Evolutionary conservation across 2,797 vertebrate genomes (phyloP), one percentile per base, ranked within the genome.

Genomic region (Novumbra hubbsi): DNA sequence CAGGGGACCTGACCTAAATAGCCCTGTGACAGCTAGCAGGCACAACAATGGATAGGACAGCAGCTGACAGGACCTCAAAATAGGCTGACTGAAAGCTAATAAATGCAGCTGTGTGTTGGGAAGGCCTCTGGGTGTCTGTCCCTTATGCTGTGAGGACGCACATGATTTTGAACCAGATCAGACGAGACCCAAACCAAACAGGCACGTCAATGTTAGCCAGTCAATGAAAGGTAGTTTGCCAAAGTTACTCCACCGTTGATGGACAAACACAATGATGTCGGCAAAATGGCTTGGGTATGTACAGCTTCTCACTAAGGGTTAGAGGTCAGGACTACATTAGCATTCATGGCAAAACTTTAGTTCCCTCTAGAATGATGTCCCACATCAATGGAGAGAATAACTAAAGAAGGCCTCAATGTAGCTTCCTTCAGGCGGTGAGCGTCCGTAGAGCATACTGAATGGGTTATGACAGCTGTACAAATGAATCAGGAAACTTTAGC

Each of bases 1-100:
- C 41, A 38, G 69, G 80, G 24, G 45, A 28, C 17, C 65, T 62
- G 81, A 83, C 85, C 80, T 79, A 69, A 81, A 84, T 82, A 76
- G 76, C 76, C 78, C 57, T 68, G 0, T 11, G 32, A 45, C 27
- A 60, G 6, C 63, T 62, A 65, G 63, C 30, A 48, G 15, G 28
- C 2, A 74, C 24, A 68, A 66, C 57, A 66, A 57, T 9, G 32
- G 75, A 45, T 74, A 62, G 73, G 76, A 67, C 77, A 79, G 67
- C 75, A 48, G 19, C 21, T 27, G 60, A 24, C 60, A 52, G 19
- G 17, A 19, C 21, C n/a, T 27, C 21, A 24, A 27, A 24, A 12
- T 60, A 60, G 21, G 55, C 55, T 24, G 55, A 60, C 24, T 60
- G 55, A 60, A 60, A 24, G 55, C 21, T 14, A 27, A 60, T 60